These are phyloP conservation scores for Xylocopa sonorina DNA, from an alignment of 1,140 invertebrate genomes.

Conservation along the genomic window DNA sequence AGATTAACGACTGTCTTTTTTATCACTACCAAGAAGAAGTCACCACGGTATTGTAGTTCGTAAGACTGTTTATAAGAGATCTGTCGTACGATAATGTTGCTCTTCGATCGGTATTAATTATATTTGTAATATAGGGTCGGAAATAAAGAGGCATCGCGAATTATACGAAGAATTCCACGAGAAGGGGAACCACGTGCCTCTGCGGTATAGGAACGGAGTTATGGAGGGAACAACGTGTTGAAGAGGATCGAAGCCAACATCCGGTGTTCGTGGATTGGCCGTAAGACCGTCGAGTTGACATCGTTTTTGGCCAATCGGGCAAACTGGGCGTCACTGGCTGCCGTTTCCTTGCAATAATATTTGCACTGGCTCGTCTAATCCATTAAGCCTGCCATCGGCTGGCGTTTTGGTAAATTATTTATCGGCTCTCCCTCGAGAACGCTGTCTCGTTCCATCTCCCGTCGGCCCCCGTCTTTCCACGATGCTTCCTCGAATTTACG, in stretches of 20 bases:
- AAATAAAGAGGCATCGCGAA: not conserved
- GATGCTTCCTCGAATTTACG: conserved; percentile 49
- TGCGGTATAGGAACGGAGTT: too few relatives aligned
- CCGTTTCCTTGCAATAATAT: conserved; percentile 71
- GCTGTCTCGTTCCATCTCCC: not conserved
- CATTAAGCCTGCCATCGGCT: conserved; percentile 61
- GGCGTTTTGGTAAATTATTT: conserved; percentile 67
- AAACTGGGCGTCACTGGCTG: conserved; percentile 48
- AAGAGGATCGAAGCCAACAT: conserved; percentile 17
- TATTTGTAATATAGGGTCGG: not conserved
- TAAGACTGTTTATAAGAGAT: too few relatives aligned
- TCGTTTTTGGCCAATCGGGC: conserved; percentile 57
- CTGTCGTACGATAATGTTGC: too few relatives aligned
- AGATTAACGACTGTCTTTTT: too few relatives aligned
- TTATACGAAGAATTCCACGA: not conserved
- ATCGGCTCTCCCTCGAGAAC: conserved; percentile 43
- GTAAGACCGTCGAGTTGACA: conserved; percentile 58
- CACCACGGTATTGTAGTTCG: too few relatives aligned
- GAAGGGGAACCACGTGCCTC: not conserved
- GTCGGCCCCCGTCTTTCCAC: not conserved
- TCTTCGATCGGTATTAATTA: too few relatives aligned
- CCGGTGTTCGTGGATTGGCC: conserved; percentile 54
- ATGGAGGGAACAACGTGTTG: not conserved
- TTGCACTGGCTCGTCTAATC: conserved; percentile 70
- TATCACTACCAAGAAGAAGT: not conserved